Percentiles rank a stretch among this genome's conserved stretches.
Conservation (phyloP, 92 coral and sea anemone genomes). For the Actinernus sp. region DNA sequence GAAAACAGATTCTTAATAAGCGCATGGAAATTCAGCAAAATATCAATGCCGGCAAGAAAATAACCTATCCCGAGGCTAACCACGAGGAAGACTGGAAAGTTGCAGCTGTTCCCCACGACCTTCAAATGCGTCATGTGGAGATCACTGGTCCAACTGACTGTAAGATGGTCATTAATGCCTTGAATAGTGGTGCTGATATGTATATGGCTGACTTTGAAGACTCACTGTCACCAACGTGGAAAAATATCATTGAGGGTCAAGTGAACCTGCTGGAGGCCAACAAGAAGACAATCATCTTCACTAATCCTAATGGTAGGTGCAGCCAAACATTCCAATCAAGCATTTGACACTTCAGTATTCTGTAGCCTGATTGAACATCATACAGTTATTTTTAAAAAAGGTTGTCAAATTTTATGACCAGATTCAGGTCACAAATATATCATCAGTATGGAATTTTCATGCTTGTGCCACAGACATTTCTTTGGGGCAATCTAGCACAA, state of each 20-base stretch:
- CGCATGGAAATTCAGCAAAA: slow-evolving; percentile 79
- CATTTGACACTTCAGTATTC: too few relatives aligned
- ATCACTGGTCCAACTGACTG: slow-evolving; percentile 98
- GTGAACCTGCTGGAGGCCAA: slow-evolving; percentile 89
- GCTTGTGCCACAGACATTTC: too few relatives aligned
- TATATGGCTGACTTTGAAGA: slow-evolving; percentile 99
- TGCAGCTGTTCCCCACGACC: slow-evolving; percentile 94
- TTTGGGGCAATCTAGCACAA: too few relatives aligned
- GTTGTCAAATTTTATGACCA: too few relatives aligned
- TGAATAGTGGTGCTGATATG: slow-evolving; percentile 98
- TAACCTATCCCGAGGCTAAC: slow-evolving; percentile 77
- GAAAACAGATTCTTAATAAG: slow-evolving; percentile 88
- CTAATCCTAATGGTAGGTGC: slow-evolving; percentile 94
- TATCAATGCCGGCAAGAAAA: slow-evolving; percentile 76
- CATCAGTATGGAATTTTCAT: too few relatives aligned
- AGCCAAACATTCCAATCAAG: too few relatives aligned
- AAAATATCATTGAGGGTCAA: slow-evolving; percentile 93
- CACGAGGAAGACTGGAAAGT: slow-evolving; percentile 94
- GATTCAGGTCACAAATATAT: too few relatives aligned
- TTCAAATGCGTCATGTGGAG: slow-evolving; percentile 97
- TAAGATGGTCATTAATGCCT: slow-evolving; percentile 98
- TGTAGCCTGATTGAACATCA: too few relatives aligned
- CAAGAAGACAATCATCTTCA: slow-evolving; percentile 79
- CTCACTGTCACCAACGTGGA: slow-evolving; percentile 95
- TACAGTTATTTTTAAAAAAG: too few relatives aligned